These are phyloP conservation scores for Sphaeramia orbicularis DNA, from an alignment of 2,797 vertebrate genomes.

Conservation along the genomic window DNA sequence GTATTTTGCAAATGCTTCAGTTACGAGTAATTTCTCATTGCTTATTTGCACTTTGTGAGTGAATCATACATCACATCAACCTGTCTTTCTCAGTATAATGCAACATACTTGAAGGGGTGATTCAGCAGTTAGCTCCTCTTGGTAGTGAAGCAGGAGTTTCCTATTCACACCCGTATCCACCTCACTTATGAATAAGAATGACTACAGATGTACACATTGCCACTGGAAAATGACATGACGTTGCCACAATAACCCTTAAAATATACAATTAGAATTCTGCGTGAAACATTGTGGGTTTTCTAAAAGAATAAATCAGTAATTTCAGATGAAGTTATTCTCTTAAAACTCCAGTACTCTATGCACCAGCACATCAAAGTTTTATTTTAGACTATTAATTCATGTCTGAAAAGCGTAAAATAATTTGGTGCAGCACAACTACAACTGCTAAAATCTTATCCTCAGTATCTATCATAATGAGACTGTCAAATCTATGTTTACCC, in stretches of 20 bases:
- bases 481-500: slow-evolving; percentile 31
- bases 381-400: slow-evolving; percentile 32
- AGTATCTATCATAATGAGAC: slow-evolving; percentile 24
- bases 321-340: slow-evolving; percentile 17
- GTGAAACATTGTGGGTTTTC: slow-evolving; percentile 13
- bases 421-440: slow-evolving; percentile 32
- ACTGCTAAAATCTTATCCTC: slow-evolving; percentile 29
- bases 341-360: background rate
- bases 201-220: slow-evolving; percentile 9
- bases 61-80: slow-evolving; percentile 30
- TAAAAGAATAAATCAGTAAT: too few species aligned
- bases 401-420: slow-evolving; percentile 30
- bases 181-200: slow-evolving; percentile 36
- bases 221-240: slow-evolving; percentile 14
- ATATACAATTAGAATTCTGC: slow-evolving; percentile 19
- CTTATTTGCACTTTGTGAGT: slow-evolving; percentile 18
- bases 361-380: slow-evolving; percentile 35
- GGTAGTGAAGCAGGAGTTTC: slow-evolving; percentile 35
- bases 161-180: slow-evolving; percentile 29
- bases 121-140: slow-evolving; percentile 32
- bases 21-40: slow-evolving; percentile 11
- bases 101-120: slow-evolving; percentile 46
- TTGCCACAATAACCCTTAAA: slow-evolving; percentile 27
- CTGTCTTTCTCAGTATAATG: slow-evolving; percentile 12
- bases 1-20: background rate